These are phyloP conservation scores for Lasioglossum albipes DNA, from an alignment of 1,140 invertebrate genomes.

Conservation along the genomic window DNA sequence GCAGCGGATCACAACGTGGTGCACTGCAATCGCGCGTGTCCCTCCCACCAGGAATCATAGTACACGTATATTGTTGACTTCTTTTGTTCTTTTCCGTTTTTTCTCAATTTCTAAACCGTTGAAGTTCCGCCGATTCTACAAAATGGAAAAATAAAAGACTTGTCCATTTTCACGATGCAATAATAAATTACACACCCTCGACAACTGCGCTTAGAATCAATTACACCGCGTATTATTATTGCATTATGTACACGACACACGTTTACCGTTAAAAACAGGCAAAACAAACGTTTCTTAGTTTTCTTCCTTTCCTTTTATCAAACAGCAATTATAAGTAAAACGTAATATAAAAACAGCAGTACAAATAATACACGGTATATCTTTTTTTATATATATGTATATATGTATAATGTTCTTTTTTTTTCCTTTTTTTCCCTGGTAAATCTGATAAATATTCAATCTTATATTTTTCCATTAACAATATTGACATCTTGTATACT, in stretches of 20 bases:
- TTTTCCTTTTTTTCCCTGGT: slow-evolving; percentile 12
- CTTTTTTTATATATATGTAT: not conserved
- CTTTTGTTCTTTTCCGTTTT: not conserved
- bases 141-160: slow-evolving; percentile 43
- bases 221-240: slow-evolving; percentile 23
- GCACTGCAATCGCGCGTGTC: slow-evolving; percentile 42
- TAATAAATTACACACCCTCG: slow-evolving; percentile 26
- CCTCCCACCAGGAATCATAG: slow-evolving; percentile 20
- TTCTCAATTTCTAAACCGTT: not conserved
- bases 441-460: slow-evolving; percentile 34
- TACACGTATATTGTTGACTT: slow-evolving; percentile 3
- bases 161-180: not conserved
- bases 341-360: slow-evolving; percentile 13
- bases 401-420: too few relatives aligned
- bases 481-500: slow-evolving; percentile 37
- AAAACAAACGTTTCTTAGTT: not conserved
- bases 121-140: slow-evolving; percentile 20
- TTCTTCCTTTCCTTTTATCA: not conserved
- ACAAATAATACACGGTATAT: slow-evolving; percentile 17
- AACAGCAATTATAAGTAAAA: slow-evolving; percentile 9
- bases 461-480: slow-evolving; percentile 47
- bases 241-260: slow-evolving; percentile 28
- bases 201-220: slow-evolving; percentile 13
- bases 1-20: slow-evolving; percentile 40
- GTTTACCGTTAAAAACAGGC: not conserved